Conservation (phyloP, 2,113 vertebrate species). For the Grantiella picta region DNA sequence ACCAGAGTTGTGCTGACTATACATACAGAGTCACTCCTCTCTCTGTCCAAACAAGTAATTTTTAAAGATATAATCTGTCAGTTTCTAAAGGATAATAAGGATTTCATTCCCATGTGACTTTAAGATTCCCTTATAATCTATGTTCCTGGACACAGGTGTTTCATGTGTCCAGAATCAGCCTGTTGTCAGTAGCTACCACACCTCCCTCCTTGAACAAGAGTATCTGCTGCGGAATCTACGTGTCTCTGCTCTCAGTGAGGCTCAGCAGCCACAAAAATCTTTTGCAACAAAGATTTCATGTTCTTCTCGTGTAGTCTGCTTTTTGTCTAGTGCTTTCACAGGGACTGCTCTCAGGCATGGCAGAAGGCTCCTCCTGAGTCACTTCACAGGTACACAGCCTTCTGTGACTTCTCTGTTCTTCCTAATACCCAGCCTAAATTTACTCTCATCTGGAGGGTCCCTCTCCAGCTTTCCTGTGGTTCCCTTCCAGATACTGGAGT, state of each 20-base stretch:
- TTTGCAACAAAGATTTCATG: background rate
- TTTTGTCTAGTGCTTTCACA: background rate
- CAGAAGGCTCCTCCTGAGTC: accelerated
- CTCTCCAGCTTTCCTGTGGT: background rate
- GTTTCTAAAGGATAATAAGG: background rate
- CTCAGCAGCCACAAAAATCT: background rate
- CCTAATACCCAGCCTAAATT: background rate
- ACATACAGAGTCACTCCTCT: background rate
- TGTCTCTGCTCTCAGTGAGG: background rate
- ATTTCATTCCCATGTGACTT: background rate
- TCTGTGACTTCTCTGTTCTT: background rate
- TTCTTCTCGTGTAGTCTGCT: background rate
- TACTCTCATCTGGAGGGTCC: background rate
- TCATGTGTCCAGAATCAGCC: accelerated
- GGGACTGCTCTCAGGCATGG: accelerated
- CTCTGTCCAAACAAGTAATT: background rate
- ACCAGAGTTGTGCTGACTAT: background rate
- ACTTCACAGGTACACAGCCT: background rate
- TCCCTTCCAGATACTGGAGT: background rate
- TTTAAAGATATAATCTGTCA: background rate
- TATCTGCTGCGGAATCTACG: accelerated
- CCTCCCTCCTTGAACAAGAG: background rate
- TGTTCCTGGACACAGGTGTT: background rate
- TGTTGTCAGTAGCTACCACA: background rate
- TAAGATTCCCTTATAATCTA: background rate